Evolutionary conservation across 2,888 invertebrate species (phyloP).

Genomic region (Sarcophaga variegata): DNA sequence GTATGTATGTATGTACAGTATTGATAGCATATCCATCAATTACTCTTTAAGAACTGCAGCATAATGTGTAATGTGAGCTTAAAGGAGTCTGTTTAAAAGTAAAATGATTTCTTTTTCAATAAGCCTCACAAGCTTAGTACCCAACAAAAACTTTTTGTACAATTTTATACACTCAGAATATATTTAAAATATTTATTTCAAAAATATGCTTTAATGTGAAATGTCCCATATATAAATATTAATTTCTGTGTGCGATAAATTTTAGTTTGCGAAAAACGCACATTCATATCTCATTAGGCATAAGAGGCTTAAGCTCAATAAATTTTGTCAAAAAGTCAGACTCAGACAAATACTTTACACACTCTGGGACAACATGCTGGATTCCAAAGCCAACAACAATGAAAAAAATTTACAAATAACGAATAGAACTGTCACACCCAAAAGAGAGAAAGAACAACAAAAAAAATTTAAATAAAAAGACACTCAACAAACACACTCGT

Average conservation of each 20-base stretch:
- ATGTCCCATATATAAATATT: background rate
- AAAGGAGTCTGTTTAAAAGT: too few species aligned
- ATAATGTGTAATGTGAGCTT: too few species aligned
- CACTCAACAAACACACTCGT: slow-evolving; percentile 5
- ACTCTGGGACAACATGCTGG: slow-evolving; percentile 11
- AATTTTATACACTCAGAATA: too few species aligned
- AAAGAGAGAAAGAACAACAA: slow-evolving; percentile 8
- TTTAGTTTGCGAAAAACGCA: slow-evolving; percentile 47
- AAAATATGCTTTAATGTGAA: background rate
- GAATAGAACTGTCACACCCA: slow-evolving; percentile 64
- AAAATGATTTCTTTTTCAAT: too few species aligned
- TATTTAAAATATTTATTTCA: too few species aligned
- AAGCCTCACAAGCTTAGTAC: too few species aligned
- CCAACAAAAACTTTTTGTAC: too few species aligned
- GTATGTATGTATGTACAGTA: too few species aligned
- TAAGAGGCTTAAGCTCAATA: slow-evolving; percentile 69
- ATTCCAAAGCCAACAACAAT: slow-evolving; percentile 48
- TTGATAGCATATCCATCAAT: too few species aligned
- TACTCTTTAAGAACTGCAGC: too few species aligned
- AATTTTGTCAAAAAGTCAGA: slow-evolving; percentile 68
- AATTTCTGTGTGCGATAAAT: slow-evolving; percentile 5
- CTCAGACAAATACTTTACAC: slow-evolving; percentile 63
- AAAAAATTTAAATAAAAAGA: background rate
- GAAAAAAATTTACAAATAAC: slow-evolving; percentile 53
- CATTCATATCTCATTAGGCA: slow-evolving; percentile 70